Evolutionary conservation across 2,797 vertebrate species (phyloP).

Genomic region (Brachyalestes nurse): DNA sequence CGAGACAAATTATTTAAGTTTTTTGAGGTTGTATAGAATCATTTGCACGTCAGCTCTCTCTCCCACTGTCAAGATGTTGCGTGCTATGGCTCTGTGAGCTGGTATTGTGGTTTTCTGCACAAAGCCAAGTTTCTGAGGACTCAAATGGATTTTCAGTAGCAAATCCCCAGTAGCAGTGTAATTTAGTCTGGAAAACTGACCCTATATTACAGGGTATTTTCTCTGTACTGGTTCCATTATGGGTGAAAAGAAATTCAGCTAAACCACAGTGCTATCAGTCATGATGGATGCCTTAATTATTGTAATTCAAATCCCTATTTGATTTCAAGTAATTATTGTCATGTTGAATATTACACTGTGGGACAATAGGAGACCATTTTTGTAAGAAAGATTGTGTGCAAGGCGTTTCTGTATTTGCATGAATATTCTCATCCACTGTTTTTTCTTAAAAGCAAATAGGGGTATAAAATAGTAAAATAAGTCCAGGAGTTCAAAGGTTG

Average conservation of each 20-base stretch:
- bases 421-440: not conserved
- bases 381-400: too few species aligned
- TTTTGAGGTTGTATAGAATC: too few species aligned
- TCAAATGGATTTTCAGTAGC: not conserved
- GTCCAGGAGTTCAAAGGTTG: too few species aligned
- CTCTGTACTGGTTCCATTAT: not conserved
- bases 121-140: not conserved
- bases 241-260: not conserved
- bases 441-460: not conserved
- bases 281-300: not conserved
- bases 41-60: too few species aligned
- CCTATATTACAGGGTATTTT: not conserved
- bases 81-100: not conserved
- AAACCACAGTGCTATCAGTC: not conserved
- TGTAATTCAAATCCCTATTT: too few species aligned
- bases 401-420: not conserved
- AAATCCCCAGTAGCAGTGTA: conserved; percentile 7
- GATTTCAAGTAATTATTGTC: not conserved
- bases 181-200: conserved; percentile 14
- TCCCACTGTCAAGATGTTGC: too few species aligned
- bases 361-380: not conserved
- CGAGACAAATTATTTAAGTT: too few species aligned
- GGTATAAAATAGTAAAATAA: too few species aligned
- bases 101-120: not conserved
- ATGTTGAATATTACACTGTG: not conserved